Conservation (phyloP, 2,797 vertebrate genomes). For the Malacoraja senta region DNA sequence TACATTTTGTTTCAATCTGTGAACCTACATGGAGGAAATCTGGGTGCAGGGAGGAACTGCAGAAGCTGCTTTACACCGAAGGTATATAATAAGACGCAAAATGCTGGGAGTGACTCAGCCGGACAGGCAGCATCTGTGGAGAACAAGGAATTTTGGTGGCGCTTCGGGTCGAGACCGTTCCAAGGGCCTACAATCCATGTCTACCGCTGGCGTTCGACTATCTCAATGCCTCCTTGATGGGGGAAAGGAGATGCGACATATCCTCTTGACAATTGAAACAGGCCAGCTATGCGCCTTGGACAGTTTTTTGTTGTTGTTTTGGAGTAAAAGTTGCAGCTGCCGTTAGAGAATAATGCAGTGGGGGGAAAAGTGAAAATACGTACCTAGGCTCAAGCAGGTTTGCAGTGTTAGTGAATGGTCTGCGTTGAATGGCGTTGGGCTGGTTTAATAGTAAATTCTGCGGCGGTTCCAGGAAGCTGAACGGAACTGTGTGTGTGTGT, state of each 20-base stretch:
- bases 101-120: too few species aligned
- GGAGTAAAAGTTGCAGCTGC: too few species aligned
- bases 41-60: too few species aligned
- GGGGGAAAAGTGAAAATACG: constrained; percentile 17
- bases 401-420: constrained; percentile 43
- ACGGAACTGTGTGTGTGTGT: background rate
- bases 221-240: background rate
- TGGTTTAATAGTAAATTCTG: constrained; percentile 41
- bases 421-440: constrained; percentile 34
- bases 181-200: background rate
- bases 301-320: background rate
- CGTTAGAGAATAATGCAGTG: constrained; percentile 19
- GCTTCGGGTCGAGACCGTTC: too few species aligned
- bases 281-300: background rate
- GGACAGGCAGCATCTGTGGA: too few species aligned
- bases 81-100: too few species aligned
- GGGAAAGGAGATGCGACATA: background rate
- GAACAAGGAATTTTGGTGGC: too few species aligned
- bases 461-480: constrained; percentile 39
- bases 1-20: constrained; percentile 30
- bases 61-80: too few species aligned
- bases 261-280: background rate
- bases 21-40: background rate
- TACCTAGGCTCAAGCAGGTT: constrained; percentile 32
- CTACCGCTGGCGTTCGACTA: background rate